Evolutionary conservation across 1,140 invertebrate genomes (phyloP).

Genomic region (Nilaparvata lugens): DNA sequence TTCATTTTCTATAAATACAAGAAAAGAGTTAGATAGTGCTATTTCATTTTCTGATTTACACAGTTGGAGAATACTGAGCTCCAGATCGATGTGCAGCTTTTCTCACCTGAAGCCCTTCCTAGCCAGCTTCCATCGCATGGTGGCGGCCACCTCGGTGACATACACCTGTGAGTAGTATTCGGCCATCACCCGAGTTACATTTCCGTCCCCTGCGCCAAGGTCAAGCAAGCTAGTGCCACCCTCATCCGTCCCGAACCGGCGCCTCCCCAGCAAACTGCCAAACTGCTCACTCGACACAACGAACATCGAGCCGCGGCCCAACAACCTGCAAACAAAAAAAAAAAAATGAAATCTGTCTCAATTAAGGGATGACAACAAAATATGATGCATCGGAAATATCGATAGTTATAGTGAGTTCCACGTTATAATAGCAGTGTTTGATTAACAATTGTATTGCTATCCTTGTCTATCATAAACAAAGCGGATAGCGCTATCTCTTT

Average conservation of each 20-base stretch:
- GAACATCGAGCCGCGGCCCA: constrained; percentile 87
- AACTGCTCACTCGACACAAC: constrained; percentile 67
- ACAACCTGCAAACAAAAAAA: constrained; percentile 48
- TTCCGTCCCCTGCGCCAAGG: constrained; percentile 86
- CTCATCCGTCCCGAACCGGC: constrained; percentile 41
- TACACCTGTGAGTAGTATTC: constrained; percentile 55
- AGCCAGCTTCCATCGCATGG: constrained; percentile 65
- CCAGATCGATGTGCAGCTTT: not conserved
- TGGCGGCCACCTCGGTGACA: constrained; percentile 76
- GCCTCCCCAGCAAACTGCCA: constrained; percentile 47
- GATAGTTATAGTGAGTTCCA: too few species aligned
- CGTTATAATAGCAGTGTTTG: too few species aligned
- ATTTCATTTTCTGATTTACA: too few species aligned
- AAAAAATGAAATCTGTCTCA: too few species aligned
- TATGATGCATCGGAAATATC: too few species aligned
- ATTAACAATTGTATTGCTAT: too few species aligned
- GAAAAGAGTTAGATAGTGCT: too few species aligned
- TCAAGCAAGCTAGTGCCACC: constrained; percentile 58
- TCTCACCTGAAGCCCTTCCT: constrained; percentile 67
- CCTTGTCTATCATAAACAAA: too few species aligned
- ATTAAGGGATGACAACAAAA: too few species aligned
- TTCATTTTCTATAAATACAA: too few species aligned
- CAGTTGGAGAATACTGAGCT: too few species aligned
- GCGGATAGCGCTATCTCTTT: too few species aligned
- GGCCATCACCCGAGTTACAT: constrained; percentile 67